A percentile compares a stretch with the other conserved stretches of the same genome.
Evolutionary conservation across 2,113 vertebrate genomes (phyloP).

Genomic region (Piaya cayana): DNA sequence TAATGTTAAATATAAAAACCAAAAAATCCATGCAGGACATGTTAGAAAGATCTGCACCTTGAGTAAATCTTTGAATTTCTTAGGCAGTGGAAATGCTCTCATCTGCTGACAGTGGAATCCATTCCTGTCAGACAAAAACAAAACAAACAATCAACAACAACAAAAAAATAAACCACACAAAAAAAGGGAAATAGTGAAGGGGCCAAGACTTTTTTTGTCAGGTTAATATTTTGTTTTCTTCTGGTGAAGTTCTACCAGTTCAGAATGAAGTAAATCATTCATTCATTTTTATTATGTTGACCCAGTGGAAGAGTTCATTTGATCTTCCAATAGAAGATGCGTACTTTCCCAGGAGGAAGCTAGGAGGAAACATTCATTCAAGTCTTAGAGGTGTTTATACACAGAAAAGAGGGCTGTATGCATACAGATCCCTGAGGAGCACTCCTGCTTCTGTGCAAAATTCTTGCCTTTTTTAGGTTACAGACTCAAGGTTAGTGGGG

Average conservation of each 20-base stretch:
- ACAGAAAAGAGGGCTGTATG: background rate
- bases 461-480: background rate
- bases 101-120: background rate
- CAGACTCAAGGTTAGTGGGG: background rate
- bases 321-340: background rate
- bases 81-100: background rate
- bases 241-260: background rate
- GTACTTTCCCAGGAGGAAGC: background rate
- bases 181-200: background rate
- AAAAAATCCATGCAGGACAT: background rate
- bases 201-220: background rate
- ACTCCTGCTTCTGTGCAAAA: background rate
- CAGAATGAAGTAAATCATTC: background rate
- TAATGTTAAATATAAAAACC: background rate
- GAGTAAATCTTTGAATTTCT: background rate
- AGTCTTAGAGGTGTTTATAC: background rate
- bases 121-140: background rate
- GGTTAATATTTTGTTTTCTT: background rate
- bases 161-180: background rate
- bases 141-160: background rate
- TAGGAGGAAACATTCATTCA: background rate
- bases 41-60: background rate
- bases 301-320: background rate
- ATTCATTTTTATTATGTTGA: background rate
- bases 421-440: background rate